Evolutionary conservation across 2,888 invertebrate species (phyloP), one percentile per base, ranked within the genome.

Genomic region (Tiliacea aurago): DNA sequence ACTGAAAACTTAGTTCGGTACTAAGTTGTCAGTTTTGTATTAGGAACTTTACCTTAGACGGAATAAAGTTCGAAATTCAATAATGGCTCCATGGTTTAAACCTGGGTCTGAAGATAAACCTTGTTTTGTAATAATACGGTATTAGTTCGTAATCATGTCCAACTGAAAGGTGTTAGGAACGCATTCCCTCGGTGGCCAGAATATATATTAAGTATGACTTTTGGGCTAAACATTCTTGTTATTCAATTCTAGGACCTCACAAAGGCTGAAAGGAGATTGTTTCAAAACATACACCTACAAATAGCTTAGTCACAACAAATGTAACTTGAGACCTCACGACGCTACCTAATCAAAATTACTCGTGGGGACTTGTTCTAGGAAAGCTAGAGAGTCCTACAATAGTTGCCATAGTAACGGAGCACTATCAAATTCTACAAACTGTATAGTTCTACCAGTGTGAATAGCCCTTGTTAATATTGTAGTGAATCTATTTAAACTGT

Each of bases 311-410:
- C 51, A 49, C n/a, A 56, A 49, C 47, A 18, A 10, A 23, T 75
- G n/a, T 13, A 76, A 59, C 33, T 20, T 2, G 23, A 18, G 6
- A 56, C 33, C 6, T 20, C 23, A 51, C 0, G 18, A n/a, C 5
- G 15, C 4, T 9, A 18, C 7, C 13, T 66, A 61, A 66, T 53
- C 33, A 68, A 77, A 68, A 69, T 55, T 28, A 23, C 23, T 77
- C 11, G 33, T 33, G 18, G 23, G 47, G 6, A 18, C 58, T 61
- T 18, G 49, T 23, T 58, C 56, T 23, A 47, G 15, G n/a, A 20
- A 67, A 67, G 41, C 67, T 43, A 9, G 20, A 45, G n/a, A 43
- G 20, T 23, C 4, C n/a, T 41, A 13, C 13, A 37, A 45, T 10
- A 41, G 66, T 78, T 71, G 56, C 51, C 4, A 58, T 58, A 11